Conservation (phyloP, 2,888 invertebrate species). For the Drosophila aldrichi region DNA sequence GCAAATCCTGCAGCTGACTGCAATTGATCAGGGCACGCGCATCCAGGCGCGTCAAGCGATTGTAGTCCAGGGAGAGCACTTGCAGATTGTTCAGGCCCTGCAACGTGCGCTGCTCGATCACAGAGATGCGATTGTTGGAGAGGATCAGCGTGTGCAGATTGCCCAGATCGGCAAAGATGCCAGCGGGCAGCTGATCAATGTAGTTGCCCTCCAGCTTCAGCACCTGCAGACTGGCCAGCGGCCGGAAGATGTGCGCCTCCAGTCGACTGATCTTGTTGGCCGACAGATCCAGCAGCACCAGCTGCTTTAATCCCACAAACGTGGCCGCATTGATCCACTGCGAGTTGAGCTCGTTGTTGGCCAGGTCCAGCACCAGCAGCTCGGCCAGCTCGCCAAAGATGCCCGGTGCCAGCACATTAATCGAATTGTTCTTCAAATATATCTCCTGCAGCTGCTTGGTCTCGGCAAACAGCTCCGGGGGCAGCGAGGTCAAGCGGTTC, state of each 20-base stretch:
- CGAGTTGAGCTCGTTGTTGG: conserved; percentile 93
- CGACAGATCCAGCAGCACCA: conserved; percentile 94
- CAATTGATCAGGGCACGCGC: conserved; percentile 95
- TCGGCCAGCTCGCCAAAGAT: conserved; percentile 93
- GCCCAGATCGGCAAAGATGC: conserved; percentile 94
- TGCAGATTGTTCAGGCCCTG: conserved; percentile 94
- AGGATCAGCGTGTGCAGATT: conserved; percentile 95
- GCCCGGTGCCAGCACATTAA: conserved; percentile 93
- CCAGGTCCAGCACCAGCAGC: conserved; percentile 92
- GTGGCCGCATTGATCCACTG: conserved; percentile 94
- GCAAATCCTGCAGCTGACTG: conserved; percentile 94
- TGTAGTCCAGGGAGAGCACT: conserved; percentile 93
- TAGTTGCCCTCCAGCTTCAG: conserved; percentile 94
- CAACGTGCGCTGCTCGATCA: conserved; percentile 92
- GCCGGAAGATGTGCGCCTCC: conserved; percentile 93
- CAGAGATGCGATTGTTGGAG: conserved; percentile 93
- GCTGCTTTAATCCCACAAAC: conserved; percentile 94
- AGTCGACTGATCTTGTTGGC: conserved; percentile 93
- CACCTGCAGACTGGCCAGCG: conserved; percentile 93
- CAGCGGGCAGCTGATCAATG: conserved; percentile 92
- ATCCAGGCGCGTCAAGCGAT: conserved; percentile 92
- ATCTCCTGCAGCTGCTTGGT: conserved; percentile 93
- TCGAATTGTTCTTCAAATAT: conserved; percentile 95
- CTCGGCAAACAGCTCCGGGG: conserved; percentile 93
- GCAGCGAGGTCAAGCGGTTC: conserved; percentile 94